phyloP scores from a whole-genome alignment of 30 jellyfish, hydroid and myxozoan genomes.

The Morbakka virulenta region DNA sequence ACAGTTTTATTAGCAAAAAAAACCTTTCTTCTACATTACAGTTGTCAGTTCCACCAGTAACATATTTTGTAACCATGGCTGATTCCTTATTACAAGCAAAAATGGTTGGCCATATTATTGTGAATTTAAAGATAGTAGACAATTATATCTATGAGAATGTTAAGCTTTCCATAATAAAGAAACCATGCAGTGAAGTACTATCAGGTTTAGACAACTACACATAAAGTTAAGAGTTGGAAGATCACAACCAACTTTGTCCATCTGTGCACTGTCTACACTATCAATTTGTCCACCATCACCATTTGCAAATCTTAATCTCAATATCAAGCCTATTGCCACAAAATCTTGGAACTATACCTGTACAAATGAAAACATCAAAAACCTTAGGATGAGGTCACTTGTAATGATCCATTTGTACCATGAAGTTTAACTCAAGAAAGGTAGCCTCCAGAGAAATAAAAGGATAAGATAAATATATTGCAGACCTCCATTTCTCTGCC shows the following conservation, averaged over 20 bases:
- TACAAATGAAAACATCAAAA: no score
- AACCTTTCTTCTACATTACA: neutral
- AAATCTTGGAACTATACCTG: no score
- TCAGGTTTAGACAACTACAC: neutral
- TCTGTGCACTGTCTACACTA: no score
- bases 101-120: neutral
- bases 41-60: neutral
- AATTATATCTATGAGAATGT: neutral
- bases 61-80: neutral
- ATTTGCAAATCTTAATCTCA: neutral
- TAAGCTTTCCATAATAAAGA: neutral
- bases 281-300: conserved; percentile 9
- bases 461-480: no score
- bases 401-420: no score
- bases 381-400: no score
- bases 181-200: neutral
- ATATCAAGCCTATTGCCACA: conserved; percentile 27
- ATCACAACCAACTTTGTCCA: neutral
- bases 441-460: no score
- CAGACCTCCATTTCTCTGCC: no score
- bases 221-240: no score
- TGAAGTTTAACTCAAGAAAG: no score
- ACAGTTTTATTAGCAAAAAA: neutral
- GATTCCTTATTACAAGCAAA: neutral
- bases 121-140: neutral